Conservation (phyloP, 2,888 invertebrate genomes). For the Epinotia brunnichana region DNA sequence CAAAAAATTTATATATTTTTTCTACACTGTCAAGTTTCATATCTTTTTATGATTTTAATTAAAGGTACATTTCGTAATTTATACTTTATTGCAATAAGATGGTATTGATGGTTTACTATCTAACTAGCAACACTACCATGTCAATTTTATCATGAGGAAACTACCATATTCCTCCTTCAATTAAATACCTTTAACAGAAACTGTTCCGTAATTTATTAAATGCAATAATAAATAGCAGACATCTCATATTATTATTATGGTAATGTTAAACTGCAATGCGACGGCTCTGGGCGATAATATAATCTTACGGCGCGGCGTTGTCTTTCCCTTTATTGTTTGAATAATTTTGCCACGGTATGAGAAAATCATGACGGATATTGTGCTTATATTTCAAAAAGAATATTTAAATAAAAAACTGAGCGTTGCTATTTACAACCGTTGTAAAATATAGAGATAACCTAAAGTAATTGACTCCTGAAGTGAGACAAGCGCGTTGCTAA, state of each 20-base stretch:
- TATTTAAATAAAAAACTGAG: background rate
- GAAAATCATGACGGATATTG: conserved; percentile 2
- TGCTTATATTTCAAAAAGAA: background rate
- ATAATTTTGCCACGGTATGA: background rate
- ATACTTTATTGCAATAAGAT: too few species aligned
- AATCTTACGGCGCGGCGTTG: background rate
- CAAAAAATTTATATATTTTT: too few species aligned
- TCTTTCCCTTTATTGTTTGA: conserved; percentile 29
- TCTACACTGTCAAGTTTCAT: too few species aligned
- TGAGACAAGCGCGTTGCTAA: background rate
- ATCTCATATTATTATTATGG: conserved; percentile 16
- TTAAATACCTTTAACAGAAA: background rate
- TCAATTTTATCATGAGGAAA: background rate
- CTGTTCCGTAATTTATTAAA: background rate
- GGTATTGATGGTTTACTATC: too few species aligned
- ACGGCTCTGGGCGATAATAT: conserved; percentile 15
- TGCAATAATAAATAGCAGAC: background rate
- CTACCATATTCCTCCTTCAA: background rate
- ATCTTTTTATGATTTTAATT: too few species aligned
- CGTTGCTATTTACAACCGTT: background rate
- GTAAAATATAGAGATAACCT: too few species aligned
- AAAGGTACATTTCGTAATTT: too few species aligned
- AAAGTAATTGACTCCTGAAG: background rate
- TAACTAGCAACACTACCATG: too few species aligned
- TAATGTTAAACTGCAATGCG: conserved; percentile 33